Evolutionary conservation across 1,140 invertebrate species (phyloP), one percentile per base, ranked within the genome.

Genomic region (Drosophila mojavensis): DNA sequence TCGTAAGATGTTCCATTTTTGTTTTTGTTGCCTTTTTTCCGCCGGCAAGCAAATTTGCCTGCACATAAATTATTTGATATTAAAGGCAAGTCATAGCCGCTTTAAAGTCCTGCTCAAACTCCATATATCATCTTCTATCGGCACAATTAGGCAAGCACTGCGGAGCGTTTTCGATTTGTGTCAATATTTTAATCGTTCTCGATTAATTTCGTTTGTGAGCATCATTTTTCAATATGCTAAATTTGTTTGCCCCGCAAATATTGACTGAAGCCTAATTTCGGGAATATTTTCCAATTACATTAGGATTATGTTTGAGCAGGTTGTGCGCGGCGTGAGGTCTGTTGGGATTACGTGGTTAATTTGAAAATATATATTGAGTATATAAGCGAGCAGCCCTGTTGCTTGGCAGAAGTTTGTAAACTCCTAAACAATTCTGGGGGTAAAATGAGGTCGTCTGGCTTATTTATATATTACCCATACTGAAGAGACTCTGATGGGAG

Each of bases 131-230:
- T 80, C 51, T 60, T 56, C 69, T 84, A 80, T 83, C 81, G 51
- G 63, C 26, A 30, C 50, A 66, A 62, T 65, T 80, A 53, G 26
- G 62, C 24, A 15, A 17, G 48, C 58, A 7, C 61, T 7, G 58
- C 15, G 65, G 39, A 36, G 39, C 56, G n/a, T 43, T 65, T 85
- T 78, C 82, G 85, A 85, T 86, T 86, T 85, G 74, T 78, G 81
- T 81, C 81, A 85, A 78, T 78, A 71, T 70, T 85, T 72, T 75
- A 85, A 85, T 71, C 78, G 78, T 43, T 62, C 62, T 75, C 78
- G 59, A 85, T 85, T 81, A 85, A 81, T 85, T 75, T 86, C 30
- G n/a, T 9, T 68, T 75, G 33, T 30, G 26, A 43, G 24, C 26
- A 48, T 43, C 39, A 66, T 78, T 66, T 78, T 84, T 60, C 59